A percentile compares a stretch with the other conserved stretches of the same genome.
phyloP scores from a whole-genome alignment of 2,113 vertebrate genomes.

The Gadus chalcogrammus region DNA sequence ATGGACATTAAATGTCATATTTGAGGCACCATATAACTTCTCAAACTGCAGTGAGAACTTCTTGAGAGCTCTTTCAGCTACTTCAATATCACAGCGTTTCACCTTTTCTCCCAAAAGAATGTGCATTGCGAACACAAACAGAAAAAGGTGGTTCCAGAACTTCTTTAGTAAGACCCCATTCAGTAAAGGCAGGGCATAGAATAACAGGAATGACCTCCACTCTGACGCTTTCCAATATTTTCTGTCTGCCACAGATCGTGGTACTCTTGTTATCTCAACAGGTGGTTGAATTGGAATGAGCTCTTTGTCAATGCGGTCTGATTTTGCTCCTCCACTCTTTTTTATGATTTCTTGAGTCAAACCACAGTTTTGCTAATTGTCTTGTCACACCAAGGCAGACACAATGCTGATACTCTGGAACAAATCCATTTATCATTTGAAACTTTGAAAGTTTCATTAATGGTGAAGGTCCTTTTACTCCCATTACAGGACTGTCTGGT shows the following conservation, averaged over 20 bases:
- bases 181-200: slow-evolving; percentile 29
- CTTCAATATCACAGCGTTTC: slow-evolving; percentile 7
- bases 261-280: slow-evolving; percentile 20
- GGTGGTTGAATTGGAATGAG: slow-evolving; percentile 14
- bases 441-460: slow-evolving; percentile 26
- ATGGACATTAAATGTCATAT: slow-evolving; percentile 27
- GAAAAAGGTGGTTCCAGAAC: slow-evolving; percentile 28
- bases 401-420: slow-evolving; percentile 28
- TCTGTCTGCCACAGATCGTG: slow-evolving; percentile 13
- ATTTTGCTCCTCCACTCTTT: slow-evolving; percentile 19
- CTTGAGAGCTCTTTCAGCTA: slow-evolving; percentile 22
- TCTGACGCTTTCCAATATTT: slow-evolving; percentile 33
- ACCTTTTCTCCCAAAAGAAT: slow-evolving; percentile 23
- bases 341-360: slow-evolving; percentile 22
- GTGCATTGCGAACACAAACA: slow-evolving; percentile 24
- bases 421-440: slow-evolving; percentile 16
- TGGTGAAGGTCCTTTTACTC: slow-evolving; percentile 30
- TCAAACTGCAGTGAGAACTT: slow-evolving; percentile 35
- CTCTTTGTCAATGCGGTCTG: not conserved
- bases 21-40: slow-evolving; percentile 18
- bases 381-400: slow-evolving; percentile 21
- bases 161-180: slow-evolving; percentile 17
- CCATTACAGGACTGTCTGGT: not conserved
- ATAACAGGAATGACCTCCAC: slow-evolving; percentile 29
- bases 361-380: slow-evolving; percentile 10